Percentiles rank a stretch among this genome's conserved stretches.
Conservation (phyloP, 2,888 invertebrate genomes). For the Xestia c-nigrum region DNA sequence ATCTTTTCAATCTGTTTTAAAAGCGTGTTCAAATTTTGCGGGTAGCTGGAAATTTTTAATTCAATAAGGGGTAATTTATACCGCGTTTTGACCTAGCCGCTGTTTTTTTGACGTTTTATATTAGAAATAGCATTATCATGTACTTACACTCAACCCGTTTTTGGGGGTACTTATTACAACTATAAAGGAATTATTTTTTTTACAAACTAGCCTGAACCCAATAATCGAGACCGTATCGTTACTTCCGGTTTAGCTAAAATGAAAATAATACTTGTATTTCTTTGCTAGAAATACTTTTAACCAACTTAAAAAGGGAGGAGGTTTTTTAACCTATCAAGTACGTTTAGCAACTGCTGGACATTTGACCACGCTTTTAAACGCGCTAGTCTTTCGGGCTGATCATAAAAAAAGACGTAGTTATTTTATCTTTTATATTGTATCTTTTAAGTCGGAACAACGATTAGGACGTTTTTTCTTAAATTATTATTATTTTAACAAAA, state of each 20-base stretch:
- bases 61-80: not conserved
- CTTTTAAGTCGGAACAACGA: conserved; percentile 64
- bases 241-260: not conserved
- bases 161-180: not conserved
- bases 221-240: not conserved
- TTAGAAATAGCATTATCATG: not conserved
- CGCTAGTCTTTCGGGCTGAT: conserved; percentile 66
- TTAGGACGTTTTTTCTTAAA: conserved; percentile 59
- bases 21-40: conserved; percentile 61
- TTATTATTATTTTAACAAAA: conserved; percentile 54
- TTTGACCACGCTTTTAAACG: conserved; percentile 61
- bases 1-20: conserved; percentile 63
- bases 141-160: not conserved
- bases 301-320: not conserved
- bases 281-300: not conserved
- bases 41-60: not conserved
- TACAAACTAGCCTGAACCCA: not conserved
- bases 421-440: conserved; percentile 50
- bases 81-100: not conserved
- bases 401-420: conserved; percentile 64
- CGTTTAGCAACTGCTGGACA: conserved; percentile 1
- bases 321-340: not conserved
- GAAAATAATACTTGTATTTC: not conserved
- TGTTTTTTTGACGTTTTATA: not conserved
- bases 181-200: not conserved